Base-by-base conservation (phyloP, 2,888 invertebrate species). In the Teinopalpus imperialis region DNA sequence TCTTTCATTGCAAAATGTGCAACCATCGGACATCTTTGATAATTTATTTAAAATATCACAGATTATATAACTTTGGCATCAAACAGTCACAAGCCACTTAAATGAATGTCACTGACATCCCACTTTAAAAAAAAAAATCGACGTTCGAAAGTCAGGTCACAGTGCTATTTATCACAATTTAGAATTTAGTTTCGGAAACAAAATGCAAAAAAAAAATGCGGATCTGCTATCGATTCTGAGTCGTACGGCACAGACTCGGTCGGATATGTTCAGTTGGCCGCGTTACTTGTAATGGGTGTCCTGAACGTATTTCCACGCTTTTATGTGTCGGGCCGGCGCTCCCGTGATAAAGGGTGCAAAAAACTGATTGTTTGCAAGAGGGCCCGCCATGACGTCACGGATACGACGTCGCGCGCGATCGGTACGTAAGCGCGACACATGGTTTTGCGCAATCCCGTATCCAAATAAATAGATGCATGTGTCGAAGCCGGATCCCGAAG, bases 261-360 rank as follows among this genome's bases (percentile, higher is more conserved):
- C 73, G 72, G 80, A 70, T 74, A 70, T 70, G 85, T 83, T 81
- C 86, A 74, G 82, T 69, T 70, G 68, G 77, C 76, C 68, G 86
- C 77, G 71, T 78, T 79, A 77, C 76, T 66, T 80, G 74, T 78
- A 82, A 76, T 86, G 83, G 79, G 76, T 79, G 78, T 81, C 86
- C 86, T 86, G 85, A 80, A 81, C 78, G 74, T 71, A 77, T 85
- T 86, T 80, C 78, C 75, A 77, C 74, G 66, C 81, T 86, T 87
- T 85, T 87, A 87, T 85, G 83, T 80, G 59, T 69, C 61, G 69
- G 73, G 74, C 66, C 67, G 78, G 74, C 78, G 76, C 74, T 75
- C 77, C 82, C 68, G 78, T 79, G 80, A 81, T 83, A 83, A 77
- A 81, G 86, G 83, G 86, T 85, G 83, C 76, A 85, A 87, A 86